A percentile compares a stretch with the other conserved stretches of the same genome.
Evolutionary conservation across 1,140 invertebrate species (phyloP).

Genomic region (Heliothis subflexa): DNA sequence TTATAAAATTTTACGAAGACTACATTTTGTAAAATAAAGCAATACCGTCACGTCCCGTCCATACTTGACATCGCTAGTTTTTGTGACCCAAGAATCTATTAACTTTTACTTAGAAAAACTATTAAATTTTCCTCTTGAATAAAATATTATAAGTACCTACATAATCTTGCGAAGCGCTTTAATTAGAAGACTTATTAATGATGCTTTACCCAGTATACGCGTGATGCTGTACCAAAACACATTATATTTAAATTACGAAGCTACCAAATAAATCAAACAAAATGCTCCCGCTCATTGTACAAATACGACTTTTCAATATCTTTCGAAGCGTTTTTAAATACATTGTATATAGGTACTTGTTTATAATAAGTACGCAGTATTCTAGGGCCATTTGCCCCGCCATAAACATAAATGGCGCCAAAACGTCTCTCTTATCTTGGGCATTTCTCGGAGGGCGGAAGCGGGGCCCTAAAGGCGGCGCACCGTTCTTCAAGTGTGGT

Average conservation of each 20-base stretch:
- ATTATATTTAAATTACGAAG: neutral
- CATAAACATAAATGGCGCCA: slow-evolving; percentile 85
- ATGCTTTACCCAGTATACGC: no score
- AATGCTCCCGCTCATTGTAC: neutral
- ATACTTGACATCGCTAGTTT: slow-evolving; percentile 32
- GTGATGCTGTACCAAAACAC: no score
- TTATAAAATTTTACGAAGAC: slow-evolving; percentile 76
- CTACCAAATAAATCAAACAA: neutral
- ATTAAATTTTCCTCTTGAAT: neutral
- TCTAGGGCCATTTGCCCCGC: slow-evolving; percentile 81
- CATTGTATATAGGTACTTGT: slow-evolving; percentile 77
- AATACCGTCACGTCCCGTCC: slow-evolving; percentile 56
- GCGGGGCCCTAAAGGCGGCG: slow-evolving; percentile 74
- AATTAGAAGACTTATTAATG: no score
- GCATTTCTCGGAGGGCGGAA: slow-evolving; percentile 83
- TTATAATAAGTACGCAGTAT: slow-evolving; percentile 83
- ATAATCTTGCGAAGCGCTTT: no score
- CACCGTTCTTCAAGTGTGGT: slow-evolving; percentile 78
- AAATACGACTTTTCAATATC: slow-evolving; percentile 61
- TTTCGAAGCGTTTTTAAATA: slow-evolving; percentile 64
- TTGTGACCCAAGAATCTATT: slow-evolving; percentile 31
- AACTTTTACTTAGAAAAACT: slow-evolving; percentile 20
- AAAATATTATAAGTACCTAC: no score
- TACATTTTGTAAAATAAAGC: slow-evolving; percentile 75
- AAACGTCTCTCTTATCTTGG: slow-evolving; percentile 85